These are phyloP conservation scores for Phymatocera aterrima DNA, from an alignment of 2,888 invertebrate genomes.

Conservation along the genomic window DNA sequence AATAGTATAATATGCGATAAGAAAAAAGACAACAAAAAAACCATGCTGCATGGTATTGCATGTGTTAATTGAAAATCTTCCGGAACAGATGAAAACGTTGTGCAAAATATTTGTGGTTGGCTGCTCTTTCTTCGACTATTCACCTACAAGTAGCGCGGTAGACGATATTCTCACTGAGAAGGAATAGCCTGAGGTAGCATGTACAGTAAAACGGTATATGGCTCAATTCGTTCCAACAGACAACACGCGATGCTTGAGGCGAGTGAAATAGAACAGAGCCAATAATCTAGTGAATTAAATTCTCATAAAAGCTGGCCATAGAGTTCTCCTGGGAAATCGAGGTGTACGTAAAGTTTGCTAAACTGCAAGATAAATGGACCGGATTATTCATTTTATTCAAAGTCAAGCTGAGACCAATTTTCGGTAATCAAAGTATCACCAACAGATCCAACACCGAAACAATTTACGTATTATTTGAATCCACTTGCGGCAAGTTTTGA, in stretches of 20 bases:
- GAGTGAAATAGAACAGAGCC: neutral
- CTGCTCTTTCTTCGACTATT: neutral
- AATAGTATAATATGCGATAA: neutral
- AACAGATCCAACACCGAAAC: neutral
- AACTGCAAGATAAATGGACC: neutral
- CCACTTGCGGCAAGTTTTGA: neutral
- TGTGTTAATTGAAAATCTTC: neutral
- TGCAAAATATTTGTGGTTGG: neutral
- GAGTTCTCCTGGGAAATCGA: neutral
- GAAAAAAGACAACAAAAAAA: neutral
- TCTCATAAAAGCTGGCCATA: neutral
- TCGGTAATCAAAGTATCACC: neutral
- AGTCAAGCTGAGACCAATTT: neutral
- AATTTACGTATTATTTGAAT: neutral
- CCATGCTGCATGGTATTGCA: neutral
- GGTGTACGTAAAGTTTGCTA: neutral
- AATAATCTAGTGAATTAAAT: constrained; percentile 16
- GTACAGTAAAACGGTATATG: neutral
- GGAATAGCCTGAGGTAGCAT: neutral
- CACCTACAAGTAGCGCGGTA: neutral
- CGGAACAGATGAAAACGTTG: neutral
- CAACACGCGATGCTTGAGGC: neutral
- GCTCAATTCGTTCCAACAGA: neutral
- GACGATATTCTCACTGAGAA: neutral
- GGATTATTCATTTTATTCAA: neutral